Evolutionary conservation across 2,888 invertebrate genomes (phyloP).

Genomic region (Andrena marginata): DNA sequence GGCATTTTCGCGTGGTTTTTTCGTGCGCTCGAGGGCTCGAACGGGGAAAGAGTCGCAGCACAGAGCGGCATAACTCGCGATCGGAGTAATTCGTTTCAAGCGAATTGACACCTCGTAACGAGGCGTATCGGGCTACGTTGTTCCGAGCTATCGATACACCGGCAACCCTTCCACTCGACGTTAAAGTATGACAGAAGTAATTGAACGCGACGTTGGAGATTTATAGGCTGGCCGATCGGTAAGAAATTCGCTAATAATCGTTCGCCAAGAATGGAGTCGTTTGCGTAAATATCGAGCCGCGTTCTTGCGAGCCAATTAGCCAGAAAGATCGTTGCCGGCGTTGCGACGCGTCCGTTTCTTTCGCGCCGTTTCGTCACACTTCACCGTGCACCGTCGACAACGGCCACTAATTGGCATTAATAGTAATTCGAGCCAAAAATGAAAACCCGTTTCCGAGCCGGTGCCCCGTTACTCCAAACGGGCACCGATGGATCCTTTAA

Average conservation of each 20-base stretch:
- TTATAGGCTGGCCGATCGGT: conserved; percentile 20
- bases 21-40: not conserved
- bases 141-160: conserved; percentile 17
- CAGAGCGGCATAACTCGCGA: not conserved
- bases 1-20: conserved; percentile 29
- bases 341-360: conserved; percentile 34
- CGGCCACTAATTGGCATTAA: conserved; percentile 58
- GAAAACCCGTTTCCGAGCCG: conserved; percentile 40
- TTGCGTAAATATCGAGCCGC: conserved; percentile 58
- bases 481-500: conserved; percentile 8
- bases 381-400: conserved; percentile 42
- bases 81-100: conserved; percentile 29
- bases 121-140: conserved; percentile 4
- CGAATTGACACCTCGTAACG: conserved; percentile 40
- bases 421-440: conserved; percentile 56
- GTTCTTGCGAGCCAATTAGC: conserved; percentile 55
- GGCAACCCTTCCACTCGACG: conserved; percentile 8
- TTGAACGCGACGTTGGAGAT: conserved; percentile 46
- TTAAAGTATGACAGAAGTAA: conserved; percentile 42
- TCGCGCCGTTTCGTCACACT: conserved; percentile 47
- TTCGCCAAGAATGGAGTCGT: conserved; percentile 59
- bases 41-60: not conserved
- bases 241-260: conserved; percentile 51
- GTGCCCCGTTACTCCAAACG: conserved; percentile 31
- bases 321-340: conserved; percentile 25